Percentiles rank a stretch among this genome's conserved stretches.
Conservation (phyloP, 2,113 vertebrate species). For the Thalassoma bifasciatum region DNA sequence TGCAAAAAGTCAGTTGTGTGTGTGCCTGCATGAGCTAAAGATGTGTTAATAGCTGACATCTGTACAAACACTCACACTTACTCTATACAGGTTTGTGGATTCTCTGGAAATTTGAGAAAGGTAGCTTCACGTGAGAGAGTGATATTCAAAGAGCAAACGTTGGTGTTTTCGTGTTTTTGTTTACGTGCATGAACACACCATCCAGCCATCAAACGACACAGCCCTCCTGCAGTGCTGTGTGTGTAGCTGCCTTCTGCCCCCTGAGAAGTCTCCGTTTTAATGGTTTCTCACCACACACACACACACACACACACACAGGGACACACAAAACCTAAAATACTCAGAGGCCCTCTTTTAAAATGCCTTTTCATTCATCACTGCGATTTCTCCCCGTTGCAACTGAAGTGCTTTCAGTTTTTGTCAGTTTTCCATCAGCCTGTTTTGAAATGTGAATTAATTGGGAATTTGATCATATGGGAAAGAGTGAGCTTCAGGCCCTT, state of each 20-base stretch:
- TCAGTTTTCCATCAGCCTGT: constrained; percentile 40
- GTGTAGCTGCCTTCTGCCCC: constrained; percentile 33
- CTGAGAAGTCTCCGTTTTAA: constrained; percentile 46
- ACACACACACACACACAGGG: not conserved
- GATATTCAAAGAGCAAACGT: constrained; percentile 2
- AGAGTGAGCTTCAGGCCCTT: not conserved
- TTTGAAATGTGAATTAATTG: constrained; percentile 57
- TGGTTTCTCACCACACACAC: constrained; percentile 21
- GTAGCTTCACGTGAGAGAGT: constrained; percentile 2
- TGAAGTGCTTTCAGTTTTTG: constrained; percentile 38
- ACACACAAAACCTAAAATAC: not conserved
- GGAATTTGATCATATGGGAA: constrained; percentile 19
- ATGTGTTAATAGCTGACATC: constrained; percentile 20
- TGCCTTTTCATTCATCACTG: constrained; percentile 39
- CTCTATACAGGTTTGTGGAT: not conserved
- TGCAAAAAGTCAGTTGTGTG: constrained; percentile 5
- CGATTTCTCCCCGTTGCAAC: constrained; percentile 42
- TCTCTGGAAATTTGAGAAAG: constrained; percentile 39
- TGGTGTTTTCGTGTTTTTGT: not conserved
- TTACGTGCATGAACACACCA: constrained; percentile 16
- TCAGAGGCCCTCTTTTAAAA: constrained; percentile 23
- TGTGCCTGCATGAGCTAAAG: constrained; percentile 32
- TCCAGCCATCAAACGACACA: constrained; percentile 42
- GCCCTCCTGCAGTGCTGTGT: constrained; percentile 19
- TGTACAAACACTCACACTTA: constrained; percentile 21